Conservation (phyloP, 2,113 vertebrate genomes). For the Fregata magnificens region DNA sequence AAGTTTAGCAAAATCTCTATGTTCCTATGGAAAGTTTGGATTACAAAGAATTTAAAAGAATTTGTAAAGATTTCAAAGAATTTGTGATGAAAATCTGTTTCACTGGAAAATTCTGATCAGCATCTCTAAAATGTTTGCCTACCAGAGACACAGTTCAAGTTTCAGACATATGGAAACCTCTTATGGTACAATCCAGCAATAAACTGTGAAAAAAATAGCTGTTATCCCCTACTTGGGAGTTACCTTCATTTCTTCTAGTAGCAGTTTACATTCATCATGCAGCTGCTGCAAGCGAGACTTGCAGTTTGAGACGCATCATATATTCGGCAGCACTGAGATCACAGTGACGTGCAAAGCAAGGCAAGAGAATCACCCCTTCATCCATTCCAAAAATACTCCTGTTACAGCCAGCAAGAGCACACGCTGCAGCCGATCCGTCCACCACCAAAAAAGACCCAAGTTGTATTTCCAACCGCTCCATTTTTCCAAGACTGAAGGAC, state of each 20-base stretch:
- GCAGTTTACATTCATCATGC: background rate
- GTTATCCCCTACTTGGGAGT: background rate
- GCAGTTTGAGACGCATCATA: background rate
- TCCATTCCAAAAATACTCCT: constrained; percentile 28
- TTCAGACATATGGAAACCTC: background rate
- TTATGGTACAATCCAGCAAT: background rate
- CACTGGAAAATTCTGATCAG: background rate
- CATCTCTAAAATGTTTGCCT: background rate
- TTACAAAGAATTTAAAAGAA: background rate
- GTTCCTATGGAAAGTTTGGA: background rate
- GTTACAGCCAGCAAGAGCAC: background rate
- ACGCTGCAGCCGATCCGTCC: background rate
- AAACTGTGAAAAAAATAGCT: background rate
- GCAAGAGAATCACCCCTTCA: constrained; percentile 32
- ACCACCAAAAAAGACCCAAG: background rate
- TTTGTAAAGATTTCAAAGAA: background rate
- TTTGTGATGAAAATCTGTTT: background rate
- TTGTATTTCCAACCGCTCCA: background rate
- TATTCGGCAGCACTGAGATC: constrained; percentile 44
- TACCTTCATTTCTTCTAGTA: background rate
- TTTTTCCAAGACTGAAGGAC: background rate
- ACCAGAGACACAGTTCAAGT: background rate
- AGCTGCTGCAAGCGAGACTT: constrained; percentile 4
- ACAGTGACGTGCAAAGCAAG: constrained; percentile 41
- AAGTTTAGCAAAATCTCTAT: background rate